Evolutionary conservation across 2,113 vertebrate genomes (phyloP), one percentile per base, ranked within the genome.

Genomic region (Sporophila hypoxantha): DNA sequence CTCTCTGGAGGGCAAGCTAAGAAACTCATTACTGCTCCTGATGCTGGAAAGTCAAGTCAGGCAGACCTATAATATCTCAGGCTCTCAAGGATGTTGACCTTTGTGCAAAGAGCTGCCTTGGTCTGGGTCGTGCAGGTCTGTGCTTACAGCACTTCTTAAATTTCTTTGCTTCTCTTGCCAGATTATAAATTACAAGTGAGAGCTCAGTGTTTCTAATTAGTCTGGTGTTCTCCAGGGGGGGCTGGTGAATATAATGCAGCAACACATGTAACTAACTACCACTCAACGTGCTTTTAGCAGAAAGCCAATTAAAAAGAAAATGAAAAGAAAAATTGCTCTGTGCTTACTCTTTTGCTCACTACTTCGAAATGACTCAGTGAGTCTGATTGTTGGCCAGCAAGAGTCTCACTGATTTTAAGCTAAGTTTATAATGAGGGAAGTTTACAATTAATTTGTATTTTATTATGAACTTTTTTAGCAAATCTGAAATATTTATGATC

Each of bases 21-120:
- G 89, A 88, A 95, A 94, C 93, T 94, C 90, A 95, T 94, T 95
- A 94, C 73, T 62, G 65, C 15, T 91, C n/a, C 80, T 59, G 46
- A 75, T 0, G 0, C 49, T 56, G 36, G 67, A 82, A 61, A 61
- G 76, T 76, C 49, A 37, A 17, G 46, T 76, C 69, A 70, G 67
- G 61, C 41, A 86, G 87, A 30, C 53, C 76, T 85, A 34, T 64
- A 84, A 90, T 80, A 87, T 83, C 66, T 50, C 87, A 73, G 68
- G 8, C 8, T 88, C 76, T 87, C 70, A 46, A 52, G 1, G 44
- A 85, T 57, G 41, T 5, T 93, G 93, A 92, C 92, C 93, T 93
- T 93, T 91, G 75, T 46, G 32, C 16, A 65, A 69, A 66, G 74
- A 56, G 53, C 55, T 87, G 47, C 73, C 80, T 80, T 76, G 82